Percentiles rank a stretch among this genome's conserved stretches.
phyloP scores from a whole-genome alignment of 2,113 vertebrate genomes.

The Lampris megalopsis region DNA sequence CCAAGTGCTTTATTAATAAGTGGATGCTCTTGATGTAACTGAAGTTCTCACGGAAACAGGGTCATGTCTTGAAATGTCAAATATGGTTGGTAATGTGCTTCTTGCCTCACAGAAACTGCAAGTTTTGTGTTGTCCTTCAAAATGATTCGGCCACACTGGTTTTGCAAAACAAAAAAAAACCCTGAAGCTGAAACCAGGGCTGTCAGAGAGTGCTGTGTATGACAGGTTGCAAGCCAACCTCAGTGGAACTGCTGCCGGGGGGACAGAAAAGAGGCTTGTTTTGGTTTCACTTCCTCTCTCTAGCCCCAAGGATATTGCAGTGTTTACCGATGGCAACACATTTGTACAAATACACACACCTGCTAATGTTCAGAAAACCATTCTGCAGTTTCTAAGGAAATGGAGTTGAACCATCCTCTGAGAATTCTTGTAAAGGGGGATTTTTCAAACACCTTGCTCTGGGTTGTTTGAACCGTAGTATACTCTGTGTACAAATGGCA shows the following conservation, averaged over 20 bases:
- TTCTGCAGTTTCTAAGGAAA: constrained; percentile 64
- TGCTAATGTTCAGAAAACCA: constrained; percentile 60
- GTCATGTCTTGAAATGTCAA: neutral
- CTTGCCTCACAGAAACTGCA: constrained; percentile 13
- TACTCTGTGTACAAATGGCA: constrained; percentile 9
- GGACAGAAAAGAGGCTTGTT: constrained; percentile 10
- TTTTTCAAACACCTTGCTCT: constrained; percentile 33
- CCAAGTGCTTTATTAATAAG: neutral
- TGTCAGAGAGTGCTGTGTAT: constrained; percentile 26
- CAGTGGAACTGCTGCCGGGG: constrained; percentile 33
- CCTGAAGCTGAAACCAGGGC: constrained; percentile 44
- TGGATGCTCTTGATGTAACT: neutral
- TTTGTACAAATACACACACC: constrained; percentile 9
- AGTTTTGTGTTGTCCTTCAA: neutral
- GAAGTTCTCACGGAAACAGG: neutral
- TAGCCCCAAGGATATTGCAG: neutral
- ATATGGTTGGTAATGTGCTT: neutral
- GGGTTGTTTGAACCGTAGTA: constrained; percentile 17
- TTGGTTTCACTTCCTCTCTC: constrained; percentile 59
- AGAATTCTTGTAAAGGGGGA: constrained; percentile 49
- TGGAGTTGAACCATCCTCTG: constrained; percentile 6
- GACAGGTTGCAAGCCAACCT: neutral
- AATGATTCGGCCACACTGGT: neutral
- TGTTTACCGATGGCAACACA: constrained; percentile 17
- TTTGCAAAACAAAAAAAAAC: constrained; percentile 29